These are phyloP conservation scores for Tetranychus piercei DNA, from an alignment of 2,888 invertebrate species.

Conservation along the genomic window DNA sequence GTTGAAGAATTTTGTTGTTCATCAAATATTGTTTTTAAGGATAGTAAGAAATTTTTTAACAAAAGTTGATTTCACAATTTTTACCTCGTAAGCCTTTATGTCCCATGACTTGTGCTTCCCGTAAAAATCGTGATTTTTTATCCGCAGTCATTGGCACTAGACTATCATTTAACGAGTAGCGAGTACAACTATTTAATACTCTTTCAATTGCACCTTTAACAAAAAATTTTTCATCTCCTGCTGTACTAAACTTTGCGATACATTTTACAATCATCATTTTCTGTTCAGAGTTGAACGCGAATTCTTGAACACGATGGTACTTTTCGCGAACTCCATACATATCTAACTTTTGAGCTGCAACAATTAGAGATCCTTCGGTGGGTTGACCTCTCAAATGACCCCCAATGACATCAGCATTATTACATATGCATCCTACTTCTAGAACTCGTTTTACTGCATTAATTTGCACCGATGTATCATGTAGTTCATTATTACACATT, in stretches of 20 bases:
- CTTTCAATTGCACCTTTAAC: slow-evolving; percentile 90
- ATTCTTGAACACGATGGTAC: slow-evolving; percentile 64
- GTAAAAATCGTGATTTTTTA: slow-evolving; percentile 29
- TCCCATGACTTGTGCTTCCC: slow-evolving; percentile 53
- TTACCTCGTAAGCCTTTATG: slow-evolving; percentile 54
- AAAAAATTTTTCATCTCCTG: slow-evolving; percentile 25
- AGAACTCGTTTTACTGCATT: slow-evolving; percentile 44
- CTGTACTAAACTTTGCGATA: slow-evolving; percentile 37
- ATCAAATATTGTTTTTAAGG: no score
- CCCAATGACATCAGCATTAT: slow-evolving; percentile 79
- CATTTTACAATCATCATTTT: slow-evolving; percentile 98
- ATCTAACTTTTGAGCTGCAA: slow-evolving; percentile 68
- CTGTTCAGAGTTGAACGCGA: slow-evolving; percentile 90
- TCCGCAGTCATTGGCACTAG: slow-evolving; percentile 53
- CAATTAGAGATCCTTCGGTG: slow-evolving; percentile 87
- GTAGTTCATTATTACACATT: slow-evolving; percentile 30
- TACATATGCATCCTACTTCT: slow-evolving; percentile 75
- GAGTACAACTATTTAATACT: slow-evolving; percentile 60
- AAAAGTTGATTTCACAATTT: slow-evolving; percentile 13
- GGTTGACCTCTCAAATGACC: slow-evolving; percentile 69
- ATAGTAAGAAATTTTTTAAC: no score
- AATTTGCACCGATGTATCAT: slow-evolving; percentile 20
- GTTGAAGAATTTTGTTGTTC: no score
- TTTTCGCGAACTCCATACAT: slow-evolving; percentile 60
- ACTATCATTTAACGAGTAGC: slow-evolving; percentile 55